phyloP scores from a whole-genome alignment of 2,113 vertebrate genomes.

The Chaetodon trifascialis region DNA sequence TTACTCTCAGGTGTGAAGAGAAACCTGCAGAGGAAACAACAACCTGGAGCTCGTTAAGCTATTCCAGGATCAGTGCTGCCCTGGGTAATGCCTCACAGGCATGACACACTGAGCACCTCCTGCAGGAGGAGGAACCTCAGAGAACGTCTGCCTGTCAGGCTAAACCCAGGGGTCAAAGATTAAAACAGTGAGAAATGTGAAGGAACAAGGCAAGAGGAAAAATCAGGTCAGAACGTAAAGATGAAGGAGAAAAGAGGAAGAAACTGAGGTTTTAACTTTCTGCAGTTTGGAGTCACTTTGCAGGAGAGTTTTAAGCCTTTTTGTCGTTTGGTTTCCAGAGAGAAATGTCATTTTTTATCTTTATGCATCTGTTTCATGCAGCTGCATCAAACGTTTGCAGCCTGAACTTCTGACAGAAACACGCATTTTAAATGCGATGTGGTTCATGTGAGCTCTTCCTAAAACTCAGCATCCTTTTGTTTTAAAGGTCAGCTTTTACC shows the following conservation, averaged over 20 bases:
- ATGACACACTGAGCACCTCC: background rate
- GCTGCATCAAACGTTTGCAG: too few relatives aligned
- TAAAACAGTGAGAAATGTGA: background rate
- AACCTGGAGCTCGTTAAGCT: background rate
- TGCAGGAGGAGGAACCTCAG: background rate
- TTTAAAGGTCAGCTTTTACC: background rate
- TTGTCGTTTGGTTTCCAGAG: background rate
- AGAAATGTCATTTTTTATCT: background rate
- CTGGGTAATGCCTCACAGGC: background rate
- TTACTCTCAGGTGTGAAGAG: too few relatives aligned
- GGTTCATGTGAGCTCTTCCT: too few relatives aligned
- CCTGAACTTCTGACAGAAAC: too few relatives aligned
- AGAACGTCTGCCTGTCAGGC: background rate
- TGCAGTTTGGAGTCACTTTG: background rate
- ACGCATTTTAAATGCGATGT: background rate
- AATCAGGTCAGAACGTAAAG: background rate
- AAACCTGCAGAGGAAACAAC: background rate
- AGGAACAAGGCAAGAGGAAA: background rate
- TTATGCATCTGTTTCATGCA: background rate
- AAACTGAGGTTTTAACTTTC: too few relatives aligned
- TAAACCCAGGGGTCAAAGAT: background rate
- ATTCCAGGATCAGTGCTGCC: too few relatives aligned
- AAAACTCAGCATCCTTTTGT: accelerated
- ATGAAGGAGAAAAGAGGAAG: background rate
- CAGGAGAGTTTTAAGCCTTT: background rate